These are phyloP conservation scores for Pyralis farinalis DNA, from an alignment of 2,888 invertebrate species.

Conservation along the genomic window DNA sequence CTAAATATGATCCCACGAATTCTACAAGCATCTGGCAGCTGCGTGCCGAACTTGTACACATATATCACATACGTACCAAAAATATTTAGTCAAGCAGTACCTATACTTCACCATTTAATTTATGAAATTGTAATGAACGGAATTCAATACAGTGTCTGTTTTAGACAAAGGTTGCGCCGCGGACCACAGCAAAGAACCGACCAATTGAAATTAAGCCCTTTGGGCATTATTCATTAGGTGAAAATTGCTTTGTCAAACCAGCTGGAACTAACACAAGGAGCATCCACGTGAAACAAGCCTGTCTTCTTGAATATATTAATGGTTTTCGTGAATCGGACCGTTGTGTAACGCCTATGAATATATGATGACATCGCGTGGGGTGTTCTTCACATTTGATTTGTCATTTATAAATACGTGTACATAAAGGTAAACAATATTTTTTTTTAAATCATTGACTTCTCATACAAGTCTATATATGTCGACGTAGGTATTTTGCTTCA, in stretches of 20 bases:
- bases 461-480: no score
- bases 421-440: background rate
- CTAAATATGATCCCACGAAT: no score
- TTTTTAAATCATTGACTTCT: no score
- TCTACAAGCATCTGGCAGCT: no score
- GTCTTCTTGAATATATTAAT: constrained; percentile 29
- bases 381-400: background rate
- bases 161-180: constrained; percentile 28
- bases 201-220: constrained; percentile 43
- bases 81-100: no score
- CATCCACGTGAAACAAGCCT: constrained; percentile 9
- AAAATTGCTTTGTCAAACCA: constrained; percentile 33
- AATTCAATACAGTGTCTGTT: constrained; percentile 29
- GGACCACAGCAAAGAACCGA: constrained; percentile 21
- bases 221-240: constrained; percentile 37
- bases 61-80: no score
- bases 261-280: constrained; percentile 12
- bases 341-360: constrained; percentile 16
- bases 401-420: background rate
- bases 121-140: constrained; percentile 49
- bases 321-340: constrained; percentile 15
- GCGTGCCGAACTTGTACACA: no score
- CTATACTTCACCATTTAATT: no score
- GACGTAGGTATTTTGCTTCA: no score
- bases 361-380: constrained; percentile 9